These are phyloP conservation scores for Beris chalybata DNA, from an alignment of 2,888 invertebrate species.

Conservation along the genomic window DNA sequence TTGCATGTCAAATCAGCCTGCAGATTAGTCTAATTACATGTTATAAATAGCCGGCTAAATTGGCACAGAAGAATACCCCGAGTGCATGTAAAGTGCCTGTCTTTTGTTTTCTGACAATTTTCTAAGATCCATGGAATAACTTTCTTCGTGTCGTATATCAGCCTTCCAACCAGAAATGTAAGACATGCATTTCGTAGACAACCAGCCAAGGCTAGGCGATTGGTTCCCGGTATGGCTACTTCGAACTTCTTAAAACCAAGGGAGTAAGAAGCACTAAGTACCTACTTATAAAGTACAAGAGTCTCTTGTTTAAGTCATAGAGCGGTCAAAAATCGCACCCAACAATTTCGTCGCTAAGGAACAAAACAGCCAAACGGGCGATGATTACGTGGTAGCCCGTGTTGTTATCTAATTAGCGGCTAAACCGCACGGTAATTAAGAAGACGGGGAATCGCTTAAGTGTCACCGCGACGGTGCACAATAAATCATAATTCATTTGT, in stretches of 20 bases:
- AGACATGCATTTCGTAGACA: too few species aligned
- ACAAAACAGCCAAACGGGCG: neutral
- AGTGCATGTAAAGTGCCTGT: conserved; percentile 19
- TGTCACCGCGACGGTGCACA: conserved; percentile 25
- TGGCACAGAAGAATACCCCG: conserved; percentile 23
- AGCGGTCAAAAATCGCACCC: conserved; percentile 14
- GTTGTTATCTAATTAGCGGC: conserved; percentile 30
- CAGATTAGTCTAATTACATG: conserved; percentile 29
- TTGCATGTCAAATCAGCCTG: conserved; percentile 28
- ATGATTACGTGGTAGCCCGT: conserved; percentile 3
- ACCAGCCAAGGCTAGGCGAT: too few species aligned
- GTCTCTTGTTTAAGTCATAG: too few species aligned
- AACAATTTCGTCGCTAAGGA: conserved; percentile 21
- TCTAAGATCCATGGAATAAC: conserved; percentile 21
- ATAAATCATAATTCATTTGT: conserved; percentile 34
- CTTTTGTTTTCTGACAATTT: conserved; percentile 26
- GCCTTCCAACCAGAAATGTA: too few species aligned
- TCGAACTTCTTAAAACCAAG: too few species aligned
- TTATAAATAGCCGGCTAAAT: conserved; percentile 26
- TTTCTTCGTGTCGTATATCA: too few species aligned
- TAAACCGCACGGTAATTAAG: conserved; percentile 28
- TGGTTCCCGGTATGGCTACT: too few species aligned
- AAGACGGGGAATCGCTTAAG: conserved; percentile 25
- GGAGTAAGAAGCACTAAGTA: too few species aligned
- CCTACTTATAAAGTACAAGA: too few species aligned